phyloP scores from a whole-genome alignment of 2,113 vertebrate genomes.

The human region GRCh38 chr2:118845001-118845500 shows the following conservation, averaged over 20 bases:
- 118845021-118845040: constrained; percentile 77
- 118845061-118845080: constrained; percentile 79
- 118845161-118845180: constrained; percentile 76
- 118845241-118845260: background rate
- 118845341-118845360: rapidly evolving
- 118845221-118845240: background rate
- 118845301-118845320: background rate
- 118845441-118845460: background rate
- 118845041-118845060: constrained; percentile 64
- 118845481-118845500: background rate
- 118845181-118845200: constrained; percentile 69
- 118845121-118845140: constrained; percentile 87
- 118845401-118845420: background rate
- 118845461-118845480: background rate
- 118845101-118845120: constrained; percentile 88
- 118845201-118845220: background rate
- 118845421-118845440: background rate
- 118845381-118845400: background rate
- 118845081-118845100: constrained; percentile 91
- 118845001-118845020: constrained; percentile 33
- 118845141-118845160: constrained; percentile 84
- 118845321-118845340: background rate
- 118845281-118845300: rapidly evolving
- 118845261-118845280: background rate
- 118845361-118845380: background rate